phyloP scores from a whole-genome alignment of 2,113 vertebrate species.

The Stigmatopora nigra region DNA sequence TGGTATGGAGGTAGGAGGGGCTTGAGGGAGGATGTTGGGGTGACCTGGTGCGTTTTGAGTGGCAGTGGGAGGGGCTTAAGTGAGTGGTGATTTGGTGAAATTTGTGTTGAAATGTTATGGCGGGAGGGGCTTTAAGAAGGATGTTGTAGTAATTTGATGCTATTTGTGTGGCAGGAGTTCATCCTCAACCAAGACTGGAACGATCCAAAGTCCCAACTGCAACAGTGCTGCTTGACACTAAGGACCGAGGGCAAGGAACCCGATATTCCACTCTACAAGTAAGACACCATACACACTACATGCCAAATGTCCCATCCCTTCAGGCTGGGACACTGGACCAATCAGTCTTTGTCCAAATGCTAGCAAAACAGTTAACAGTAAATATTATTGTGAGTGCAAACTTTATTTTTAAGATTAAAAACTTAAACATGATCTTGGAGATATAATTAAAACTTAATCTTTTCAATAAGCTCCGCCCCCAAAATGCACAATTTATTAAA shows the following conservation, averaged over 20 bases:
- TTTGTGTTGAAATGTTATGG: no score
- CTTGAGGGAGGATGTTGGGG: neutral
- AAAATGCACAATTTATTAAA: no score
- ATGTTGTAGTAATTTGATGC: neutral
- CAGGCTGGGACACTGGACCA: no score
- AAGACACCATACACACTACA: conserved; percentile 51
- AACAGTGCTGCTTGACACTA: conserved; percentile 95
- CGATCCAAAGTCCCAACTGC: conserved; percentile 98
- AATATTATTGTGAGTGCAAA: no score
- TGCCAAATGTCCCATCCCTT: neutral
- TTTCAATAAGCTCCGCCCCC: no score
- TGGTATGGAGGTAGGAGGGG: no score
- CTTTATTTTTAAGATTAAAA: no score
- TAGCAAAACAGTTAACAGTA: no score
- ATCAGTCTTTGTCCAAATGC: neutral
- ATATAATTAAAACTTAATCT: no score
- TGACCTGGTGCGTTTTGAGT: neutral
- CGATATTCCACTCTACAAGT: conserved; percentile 98
- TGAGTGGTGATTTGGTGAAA: neutral
- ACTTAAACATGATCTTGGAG: no score
- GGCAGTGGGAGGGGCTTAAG: no score
- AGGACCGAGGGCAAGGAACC: conserved; percentile 96
- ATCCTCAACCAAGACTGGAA: conserved; percentile 99
- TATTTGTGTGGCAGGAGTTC: conserved; percentile 79
- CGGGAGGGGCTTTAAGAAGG: no score